Evolutionary conservation across 2,888 invertebrate species (phyloP), one percentile per base, ranked within the genome.

Genomic region (Cheilosia variabilis): DNA sequence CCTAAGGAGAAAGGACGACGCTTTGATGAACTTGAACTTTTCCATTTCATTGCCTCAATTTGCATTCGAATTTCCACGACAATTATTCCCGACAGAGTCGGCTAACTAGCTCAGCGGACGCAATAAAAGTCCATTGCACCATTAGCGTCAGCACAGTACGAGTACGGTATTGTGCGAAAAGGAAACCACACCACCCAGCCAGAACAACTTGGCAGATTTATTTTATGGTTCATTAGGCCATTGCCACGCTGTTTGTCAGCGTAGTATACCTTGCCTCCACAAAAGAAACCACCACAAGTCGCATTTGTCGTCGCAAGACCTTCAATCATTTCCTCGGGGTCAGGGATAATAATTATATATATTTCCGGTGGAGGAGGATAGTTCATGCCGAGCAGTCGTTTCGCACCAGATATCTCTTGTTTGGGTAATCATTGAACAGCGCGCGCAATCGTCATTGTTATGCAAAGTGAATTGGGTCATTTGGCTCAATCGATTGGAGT

Each of bases 371-470:
- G 9, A 47, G 58, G 15, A 31, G 10, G 27, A 15, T 2, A 10
- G 50, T 77, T 77, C 83, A 78, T 83, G 83, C 45, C 50, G 22
- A 45, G 37, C 17, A 73, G 73, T 78, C 78, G 78, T 83, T 83
- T 68, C 37, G 27, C 31, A 22, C 52, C 37, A 50, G 43, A 75
- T 75, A 79, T 52, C 83, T 63, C 68, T 57, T 57, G 58, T 79
- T 79, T 84, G 83, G 83, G 79, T 69, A 79, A 58, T 79, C 83
- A 84, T 84, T 79, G 83, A 84, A 75, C 83, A 79, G 68, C 9
- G 31, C 31, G 0, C 9, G 7, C 78, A 57, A 65, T 75, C 47
- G 83, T 63, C 57, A 73, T 84, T 84, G 65, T 58, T 65, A 84
- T 84, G 83, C 73, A 79, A 84, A 84, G 52, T 58, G 63, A 79